Evolutionary conservation across 2,888 invertebrate genomes (phyloP).

Genomic region (Cheiracanthium punctorium): DNA sequence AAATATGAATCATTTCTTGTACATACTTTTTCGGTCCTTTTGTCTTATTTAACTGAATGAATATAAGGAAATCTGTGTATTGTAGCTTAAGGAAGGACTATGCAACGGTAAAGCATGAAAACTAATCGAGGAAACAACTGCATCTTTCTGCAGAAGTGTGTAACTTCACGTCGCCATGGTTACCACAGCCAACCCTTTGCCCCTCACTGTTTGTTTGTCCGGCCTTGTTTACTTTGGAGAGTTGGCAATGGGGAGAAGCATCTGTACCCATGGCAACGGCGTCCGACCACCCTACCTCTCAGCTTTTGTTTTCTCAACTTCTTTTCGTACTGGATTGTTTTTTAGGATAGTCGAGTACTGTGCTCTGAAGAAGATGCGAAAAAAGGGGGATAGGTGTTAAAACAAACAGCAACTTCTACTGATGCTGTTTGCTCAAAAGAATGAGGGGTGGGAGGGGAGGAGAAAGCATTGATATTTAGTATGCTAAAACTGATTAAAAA

Average conservation of each 20-base stretch:
- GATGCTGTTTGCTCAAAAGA: background rate
- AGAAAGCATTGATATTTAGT: background rate
- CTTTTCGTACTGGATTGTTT: constrained; percentile 67
- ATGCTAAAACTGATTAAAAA: background rate
- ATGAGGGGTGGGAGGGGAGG: too few relatives aligned
- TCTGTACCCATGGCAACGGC: constrained; percentile 39
- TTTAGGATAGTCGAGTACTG: constrained; percentile 14
- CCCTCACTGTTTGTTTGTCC: constrained; percentile 68
- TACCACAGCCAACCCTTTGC: constrained; percentile 41
- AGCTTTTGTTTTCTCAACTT: constrained; percentile 62
- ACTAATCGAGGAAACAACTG: background rate
- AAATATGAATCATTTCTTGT: too few relatives aligned
- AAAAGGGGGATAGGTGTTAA: background rate
- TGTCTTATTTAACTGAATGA: too few relatives aligned
- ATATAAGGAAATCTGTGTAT: too few relatives aligned
- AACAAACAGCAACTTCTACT: background rate
- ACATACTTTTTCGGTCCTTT: too few relatives aligned
- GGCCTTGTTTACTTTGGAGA: constrained; percentile 67
- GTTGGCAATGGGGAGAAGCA: constrained; percentile 44
- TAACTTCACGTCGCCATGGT: constrained; percentile 52
- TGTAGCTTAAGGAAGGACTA: too few relatives aligned
- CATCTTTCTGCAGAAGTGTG: constrained; percentile 35
- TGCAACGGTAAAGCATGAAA: background rate
- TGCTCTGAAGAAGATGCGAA: background rate
- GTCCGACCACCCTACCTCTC: background rate